Conservation (phyloP, 2,113 vertebrate species). For the Micronycteris hirsuta region DNA sequence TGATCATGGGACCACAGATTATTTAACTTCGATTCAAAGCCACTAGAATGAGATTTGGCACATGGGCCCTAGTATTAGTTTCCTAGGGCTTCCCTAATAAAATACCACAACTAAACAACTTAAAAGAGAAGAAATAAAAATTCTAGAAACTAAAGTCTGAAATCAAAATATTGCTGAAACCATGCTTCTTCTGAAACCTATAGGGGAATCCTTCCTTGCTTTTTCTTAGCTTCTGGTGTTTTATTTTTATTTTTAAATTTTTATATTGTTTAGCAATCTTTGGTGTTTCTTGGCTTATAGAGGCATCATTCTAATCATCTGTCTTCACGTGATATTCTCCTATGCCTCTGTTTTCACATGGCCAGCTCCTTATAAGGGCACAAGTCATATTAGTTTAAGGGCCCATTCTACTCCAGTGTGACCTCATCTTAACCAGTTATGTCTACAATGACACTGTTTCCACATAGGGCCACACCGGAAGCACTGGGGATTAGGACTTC, state of each 20-base stretch:
- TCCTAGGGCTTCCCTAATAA: not conserved
- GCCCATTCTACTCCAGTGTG: not conserved
- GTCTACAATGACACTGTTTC: not conserved
- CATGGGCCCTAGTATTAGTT: not conserved
- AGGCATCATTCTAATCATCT: not conserved
- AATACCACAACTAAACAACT: not conserved
- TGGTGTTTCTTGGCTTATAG: not conserved
- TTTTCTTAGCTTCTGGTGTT: not conserved
- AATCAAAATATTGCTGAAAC: not conserved
- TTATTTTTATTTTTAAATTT: no score
- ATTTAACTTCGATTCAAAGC: not conserved
- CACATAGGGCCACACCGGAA: not conserved
- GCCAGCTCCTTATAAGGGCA: not conserved
- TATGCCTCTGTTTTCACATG: not conserved
- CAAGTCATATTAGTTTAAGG: not conserved
- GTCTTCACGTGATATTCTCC: not conserved
- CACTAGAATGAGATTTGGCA: not conserved
- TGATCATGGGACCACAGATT: not conserved
- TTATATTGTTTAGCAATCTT: no score
- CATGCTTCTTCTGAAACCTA: not conserved
- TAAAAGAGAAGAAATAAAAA: not conserved
- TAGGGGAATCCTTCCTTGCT: not conserved
- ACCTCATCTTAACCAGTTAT: not conserved
- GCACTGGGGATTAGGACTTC: not conserved
- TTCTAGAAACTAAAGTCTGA: not conserved